Evolutionary conservation across 2,797 vertebrate genomes (phyloP).

Genomic region (Syndactyla subalaris): DNA sequence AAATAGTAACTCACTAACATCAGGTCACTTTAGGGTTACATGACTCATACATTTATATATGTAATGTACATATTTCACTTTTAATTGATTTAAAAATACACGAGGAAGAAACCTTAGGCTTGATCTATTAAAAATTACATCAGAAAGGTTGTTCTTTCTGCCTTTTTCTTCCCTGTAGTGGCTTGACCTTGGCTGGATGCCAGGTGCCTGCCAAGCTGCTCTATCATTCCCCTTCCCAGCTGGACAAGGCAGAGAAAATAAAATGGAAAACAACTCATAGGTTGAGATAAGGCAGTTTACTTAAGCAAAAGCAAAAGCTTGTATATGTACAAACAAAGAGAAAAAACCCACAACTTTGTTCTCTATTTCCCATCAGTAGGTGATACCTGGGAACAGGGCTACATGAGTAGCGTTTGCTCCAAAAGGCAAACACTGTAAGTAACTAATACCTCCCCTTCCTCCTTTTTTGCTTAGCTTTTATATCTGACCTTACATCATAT

Average conservation of each 20-base stretch:
- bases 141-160: neutral
- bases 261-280: neutral
- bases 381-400: neutral
- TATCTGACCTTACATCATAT: neutral
- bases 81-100: neutral
- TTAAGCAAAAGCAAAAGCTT: neutral
- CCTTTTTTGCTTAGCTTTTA: neutral
- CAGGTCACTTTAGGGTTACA: neutral
- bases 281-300: neutral
- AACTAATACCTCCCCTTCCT: neutral
- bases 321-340: fast-evolving
- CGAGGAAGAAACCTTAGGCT: neutral
- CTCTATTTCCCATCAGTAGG: neutral
- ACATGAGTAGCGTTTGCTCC: neutral
- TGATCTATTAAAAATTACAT: neutral
- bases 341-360: neutral
- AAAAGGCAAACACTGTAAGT: neutral
- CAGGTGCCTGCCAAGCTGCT: neutral
- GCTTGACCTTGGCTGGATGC: neutral
- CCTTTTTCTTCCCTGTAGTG: neutral
- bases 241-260: neutral
- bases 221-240: neutral
- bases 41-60: neutral
- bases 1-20: neutral
- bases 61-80: neutral